phyloP scores from a whole-genome alignment of 2,113 vertebrate genomes.

The Calyptommatus sinebrachiatus region DNA sequence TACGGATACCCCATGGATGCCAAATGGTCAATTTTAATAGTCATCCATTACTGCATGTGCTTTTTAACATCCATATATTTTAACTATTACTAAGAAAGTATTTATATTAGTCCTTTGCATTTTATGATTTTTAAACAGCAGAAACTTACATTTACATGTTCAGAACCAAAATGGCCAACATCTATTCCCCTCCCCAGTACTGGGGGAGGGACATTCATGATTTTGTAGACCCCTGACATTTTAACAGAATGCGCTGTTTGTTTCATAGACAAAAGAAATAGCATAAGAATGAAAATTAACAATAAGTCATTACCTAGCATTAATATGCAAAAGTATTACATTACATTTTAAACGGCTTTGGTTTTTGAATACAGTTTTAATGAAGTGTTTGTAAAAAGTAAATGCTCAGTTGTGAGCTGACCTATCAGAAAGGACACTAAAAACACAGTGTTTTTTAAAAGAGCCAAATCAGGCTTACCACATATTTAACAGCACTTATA shows the following conservation, averaged over 20 bases:
- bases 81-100: too few relatives aligned
- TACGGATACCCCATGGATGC: background rate
- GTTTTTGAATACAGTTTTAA: constrained; percentile 10
- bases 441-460: constrained; percentile 35
- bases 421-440: background rate
- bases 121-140: too few relatives aligned
- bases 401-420: background rate
- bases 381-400: constrained; percentile 1
- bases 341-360: background rate
- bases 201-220: too few relatives aligned
- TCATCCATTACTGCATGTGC: too few relatives aligned
- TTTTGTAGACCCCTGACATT: too few relatives aligned
- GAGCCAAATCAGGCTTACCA: constrained; percentile 80
- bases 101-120: too few relatives aligned
- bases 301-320: background rate
- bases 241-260: background rate
- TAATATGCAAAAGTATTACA: background rate
- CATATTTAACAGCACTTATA: constrained; percentile 96
- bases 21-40: background rate
- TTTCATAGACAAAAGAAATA: background rate
- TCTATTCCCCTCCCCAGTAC: too few relatives aligned
- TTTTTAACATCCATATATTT: too few relatives aligned
- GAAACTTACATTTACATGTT: too few relatives aligned
- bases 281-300: background rate
- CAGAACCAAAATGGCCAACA: too few relatives aligned